Evolutionary conservation across 1,140 invertebrate species (phyloP).

Genomic region (Lutraria rhynchaena): DNA sequence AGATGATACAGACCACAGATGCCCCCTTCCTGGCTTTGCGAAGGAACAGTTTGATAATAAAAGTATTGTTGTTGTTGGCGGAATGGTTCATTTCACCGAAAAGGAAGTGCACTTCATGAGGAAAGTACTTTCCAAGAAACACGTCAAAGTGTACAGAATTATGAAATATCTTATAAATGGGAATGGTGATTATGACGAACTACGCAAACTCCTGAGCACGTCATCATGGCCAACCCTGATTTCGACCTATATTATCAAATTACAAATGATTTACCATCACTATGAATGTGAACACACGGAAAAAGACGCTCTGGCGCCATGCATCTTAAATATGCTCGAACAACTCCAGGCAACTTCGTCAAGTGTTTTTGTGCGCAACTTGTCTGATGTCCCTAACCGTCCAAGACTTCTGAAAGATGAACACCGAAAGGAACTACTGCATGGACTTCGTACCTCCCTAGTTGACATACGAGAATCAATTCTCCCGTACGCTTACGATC

Average conservation of each 20-base stretch:
- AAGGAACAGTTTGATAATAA: too few species aligned
- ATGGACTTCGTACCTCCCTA: too few species aligned
- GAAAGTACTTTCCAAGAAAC: not conserved
- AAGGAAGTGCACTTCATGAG: slow-evolving; percentile 9
- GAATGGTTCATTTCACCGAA: not conserved
- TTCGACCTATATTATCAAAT: not conserved
- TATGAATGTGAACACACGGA: not conserved
- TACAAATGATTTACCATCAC: slow-evolving; percentile 5
- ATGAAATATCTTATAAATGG: slow-evolving; percentile 5
- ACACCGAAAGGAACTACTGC: too few species aligned
- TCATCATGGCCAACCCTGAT: not conserved
- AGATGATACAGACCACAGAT: too few species aligned
- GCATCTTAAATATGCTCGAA: not conserved
- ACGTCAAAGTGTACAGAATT: slow-evolving; percentile 1
- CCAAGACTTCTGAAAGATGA: too few species aligned
- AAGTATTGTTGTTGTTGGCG: not conserved
- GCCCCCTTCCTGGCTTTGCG: too few species aligned
- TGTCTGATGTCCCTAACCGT: too few species aligned
- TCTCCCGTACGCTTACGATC: too few species aligned
- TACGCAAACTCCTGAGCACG: not conserved
- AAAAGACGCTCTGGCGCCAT: not conserved
- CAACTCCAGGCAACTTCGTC: too few species aligned
- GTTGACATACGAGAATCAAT: too few species aligned
- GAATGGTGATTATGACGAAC: not conserved
- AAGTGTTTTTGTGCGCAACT: too few species aligned